Evolutionary conservation across 2,113 vertebrate species (phyloP).

Genomic region (Climacteris rufus): DNA sequence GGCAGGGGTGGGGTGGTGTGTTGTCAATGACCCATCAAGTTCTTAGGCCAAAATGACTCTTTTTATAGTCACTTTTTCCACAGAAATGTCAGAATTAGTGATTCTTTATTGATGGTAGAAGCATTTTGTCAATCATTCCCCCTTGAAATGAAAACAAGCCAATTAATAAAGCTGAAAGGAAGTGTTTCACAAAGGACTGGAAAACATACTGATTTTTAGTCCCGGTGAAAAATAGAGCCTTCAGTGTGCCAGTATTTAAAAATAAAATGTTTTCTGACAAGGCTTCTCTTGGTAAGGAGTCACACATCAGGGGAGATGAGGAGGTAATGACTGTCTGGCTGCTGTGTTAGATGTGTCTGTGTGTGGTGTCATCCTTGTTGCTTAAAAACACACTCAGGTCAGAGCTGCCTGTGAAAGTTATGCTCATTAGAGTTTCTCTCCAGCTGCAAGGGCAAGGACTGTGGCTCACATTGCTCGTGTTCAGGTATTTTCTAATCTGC

Average conservation of each 20-base stretch:
- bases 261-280: not conserved
- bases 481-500: not conserved
- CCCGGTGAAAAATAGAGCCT: not conserved
- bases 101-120: not conserved
- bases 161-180: not conserved
- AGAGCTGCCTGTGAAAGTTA: not conserved
- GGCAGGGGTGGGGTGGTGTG: not conserved
- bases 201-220: not conserved
- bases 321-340: not conserved
- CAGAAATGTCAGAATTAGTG: not conserved
- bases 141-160: not conserved
- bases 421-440: not conserved
- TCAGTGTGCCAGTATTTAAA: not conserved
- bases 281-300: not conserved
- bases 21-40: not conserved
- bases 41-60: not conserved
- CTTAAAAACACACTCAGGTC: not conserved
- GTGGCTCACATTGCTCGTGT: not conserved
- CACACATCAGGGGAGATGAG: too few species aligned
- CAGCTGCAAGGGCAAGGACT: not conserved
- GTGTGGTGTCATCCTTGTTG: not conserved
- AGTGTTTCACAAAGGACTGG: not conserved
- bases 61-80: not conserved
- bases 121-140: not conserved
- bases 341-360: not conserved